phyloP scores from a whole-genome alignment of 2,888 invertebrate genomes.

The Drosophila cyrtoloma region DNA sequence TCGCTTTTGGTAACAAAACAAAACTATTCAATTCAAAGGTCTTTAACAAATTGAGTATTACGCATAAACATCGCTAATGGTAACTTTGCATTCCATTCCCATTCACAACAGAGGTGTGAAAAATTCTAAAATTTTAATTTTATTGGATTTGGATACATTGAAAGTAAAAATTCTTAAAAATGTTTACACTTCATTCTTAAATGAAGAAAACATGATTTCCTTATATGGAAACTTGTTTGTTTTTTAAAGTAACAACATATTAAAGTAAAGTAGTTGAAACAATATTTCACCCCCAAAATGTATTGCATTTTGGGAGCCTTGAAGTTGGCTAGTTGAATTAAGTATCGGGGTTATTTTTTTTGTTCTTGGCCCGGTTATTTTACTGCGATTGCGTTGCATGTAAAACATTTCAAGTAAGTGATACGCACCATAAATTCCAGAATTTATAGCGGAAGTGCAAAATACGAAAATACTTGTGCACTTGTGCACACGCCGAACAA shows the following conservation, averaged over 20 bases:
- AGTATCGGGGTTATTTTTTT: conserved; percentile 8
- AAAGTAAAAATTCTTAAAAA: background rate
- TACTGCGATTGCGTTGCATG: conserved; percentile 54
- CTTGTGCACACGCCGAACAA: conserved; percentile 41
- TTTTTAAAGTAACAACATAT: background rate
- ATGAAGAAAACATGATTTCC: background rate
- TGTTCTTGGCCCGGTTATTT: conserved; percentile 4
- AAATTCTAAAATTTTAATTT: background rate
- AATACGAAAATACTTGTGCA: conserved; percentile 75
- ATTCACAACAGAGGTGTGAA: background rate
- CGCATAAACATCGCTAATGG: background rate
- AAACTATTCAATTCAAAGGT: background rate
- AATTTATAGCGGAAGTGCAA: conserved; percentile 80
- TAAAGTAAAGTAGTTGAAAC: background rate
- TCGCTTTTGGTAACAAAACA: background rate
- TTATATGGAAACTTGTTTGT: background rate
- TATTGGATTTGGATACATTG: background rate
- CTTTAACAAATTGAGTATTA: background rate
- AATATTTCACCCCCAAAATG: conserved; percentile 9
- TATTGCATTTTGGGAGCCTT: conserved; percentile 10
- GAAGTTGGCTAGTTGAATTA: conserved; percentile 24
- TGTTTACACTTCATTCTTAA: background rate
- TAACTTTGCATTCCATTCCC: background rate
- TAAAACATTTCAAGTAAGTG: conserved; percentile 76
- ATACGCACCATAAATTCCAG: conserved; percentile 77